These are phyloP conservation scores for Protaetia brevitarsis DNA, from an alignment of 1,140 invertebrate genomes.

Conservation along the genomic window DNA sequence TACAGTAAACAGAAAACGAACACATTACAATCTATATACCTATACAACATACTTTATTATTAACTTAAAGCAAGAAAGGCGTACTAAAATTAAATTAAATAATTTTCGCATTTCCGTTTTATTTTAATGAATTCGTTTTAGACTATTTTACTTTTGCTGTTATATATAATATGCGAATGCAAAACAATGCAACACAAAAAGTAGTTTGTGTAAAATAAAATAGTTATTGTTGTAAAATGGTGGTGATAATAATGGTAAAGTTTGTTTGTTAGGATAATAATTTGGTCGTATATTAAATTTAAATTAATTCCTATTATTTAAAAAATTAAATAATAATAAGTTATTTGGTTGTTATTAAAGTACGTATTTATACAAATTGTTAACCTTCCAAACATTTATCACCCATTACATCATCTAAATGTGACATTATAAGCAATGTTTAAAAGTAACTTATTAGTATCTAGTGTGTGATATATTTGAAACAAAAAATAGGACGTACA, in stretches of 20 bases:
- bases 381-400: background rate
- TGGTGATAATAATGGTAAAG: background rate
- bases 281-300: too few relatives aligned
- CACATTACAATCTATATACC: background rate
- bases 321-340: too few relatives aligned
- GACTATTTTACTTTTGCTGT: background rate
- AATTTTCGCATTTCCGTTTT: background rate
- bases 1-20: background rate
- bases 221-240: background rate
- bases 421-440: constrained; percentile 36
- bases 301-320: too few relatives aligned
- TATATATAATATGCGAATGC: constrained; percentile 19
- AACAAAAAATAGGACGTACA: constrained; percentile 9
- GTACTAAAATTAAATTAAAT: background rate
- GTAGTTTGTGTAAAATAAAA: constrained; percentile 13
- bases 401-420: constrained; percentile 20
- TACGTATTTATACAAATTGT: background rate
- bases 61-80: background rate
- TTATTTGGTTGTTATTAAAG: too few relatives aligned
- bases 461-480: constrained; percentile 32
- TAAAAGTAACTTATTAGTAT: constrained; percentile 27
- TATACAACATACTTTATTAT: background rate
- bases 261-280: constrained; percentile 16
- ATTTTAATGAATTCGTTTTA: background rate
- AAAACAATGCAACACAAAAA: constrained; percentile 21